Conservation (phyloP, 1,140 invertebrate genomes). For the Oncopeltus fasciatus region DNA sequence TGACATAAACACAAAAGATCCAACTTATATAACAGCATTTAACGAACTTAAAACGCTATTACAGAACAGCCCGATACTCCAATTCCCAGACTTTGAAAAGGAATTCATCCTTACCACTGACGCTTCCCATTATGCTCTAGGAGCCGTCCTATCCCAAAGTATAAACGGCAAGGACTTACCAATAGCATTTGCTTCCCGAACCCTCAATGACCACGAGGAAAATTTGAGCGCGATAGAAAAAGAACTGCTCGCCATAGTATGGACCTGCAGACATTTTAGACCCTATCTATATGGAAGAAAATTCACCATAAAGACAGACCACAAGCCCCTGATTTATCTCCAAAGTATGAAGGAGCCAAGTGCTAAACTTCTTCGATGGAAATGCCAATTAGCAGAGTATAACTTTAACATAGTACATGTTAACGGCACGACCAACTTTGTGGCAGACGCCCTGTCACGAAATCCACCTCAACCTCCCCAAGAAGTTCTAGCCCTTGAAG, state of each 20-base stretch:
- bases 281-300: constrained; percentile 33
- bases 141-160: constrained; percentile 28
- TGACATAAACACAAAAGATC: not conserved
- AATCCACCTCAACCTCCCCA: not conserved
- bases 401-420: constrained; percentile 1
- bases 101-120: constrained; percentile 30
- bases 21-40: not conserved
- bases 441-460: constrained; percentile 20
- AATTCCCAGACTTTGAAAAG: constrained; percentile 28
- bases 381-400: constrained; percentile 18
- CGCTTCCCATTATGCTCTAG: constrained; percentile 28
- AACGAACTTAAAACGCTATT: constrained; percentile 7
- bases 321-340: constrained; percentile 33
- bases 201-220: constrained; percentile 25
- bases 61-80: constrained; percentile 26
- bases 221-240: constrained; percentile 28
- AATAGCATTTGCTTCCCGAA: constrained; percentile 26
- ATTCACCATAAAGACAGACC: constrained; percentile 37
- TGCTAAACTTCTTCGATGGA: constrained; percentile 21
- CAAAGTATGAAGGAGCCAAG: constrained; percentile 27
- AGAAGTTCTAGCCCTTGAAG: too few relatives aligned
- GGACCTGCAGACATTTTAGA: constrained; percentile 31
- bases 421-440: constrained; percentile 24
- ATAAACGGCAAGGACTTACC: constrained; percentile 24
- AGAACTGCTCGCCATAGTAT: constrained; percentile 39